Evolutionary conservation across 2,797 vertebrate species (phyloP).

Genomic region (Prunella strophiata): DNA sequence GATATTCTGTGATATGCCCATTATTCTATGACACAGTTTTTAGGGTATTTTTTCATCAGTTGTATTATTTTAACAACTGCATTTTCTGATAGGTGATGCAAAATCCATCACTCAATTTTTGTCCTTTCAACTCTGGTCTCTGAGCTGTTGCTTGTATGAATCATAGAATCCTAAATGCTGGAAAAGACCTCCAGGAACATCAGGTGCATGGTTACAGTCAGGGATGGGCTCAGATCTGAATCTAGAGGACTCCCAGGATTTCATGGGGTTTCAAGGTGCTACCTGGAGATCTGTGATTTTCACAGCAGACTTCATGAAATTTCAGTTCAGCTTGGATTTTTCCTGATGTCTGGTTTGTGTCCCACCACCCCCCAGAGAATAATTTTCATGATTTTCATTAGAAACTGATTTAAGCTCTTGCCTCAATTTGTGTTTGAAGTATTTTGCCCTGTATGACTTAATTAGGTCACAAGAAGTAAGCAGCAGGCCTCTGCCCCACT

Average conservation of each 20-base stretch:
- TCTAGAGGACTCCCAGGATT: neutral
- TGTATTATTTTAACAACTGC: neutral
- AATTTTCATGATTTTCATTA: neutral
- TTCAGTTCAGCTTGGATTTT: neutral
- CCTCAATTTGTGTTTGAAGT: neutral
- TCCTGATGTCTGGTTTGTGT: neutral
- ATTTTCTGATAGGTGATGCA: neutral
- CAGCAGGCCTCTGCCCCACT: conserved; percentile 32
- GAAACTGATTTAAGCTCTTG: neutral
- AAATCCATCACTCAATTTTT: neutral
- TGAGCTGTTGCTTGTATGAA: neutral
- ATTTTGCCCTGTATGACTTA: conserved; percentile 46
- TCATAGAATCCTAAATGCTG: neutral
- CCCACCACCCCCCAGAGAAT: neutral
- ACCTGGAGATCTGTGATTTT: neutral
- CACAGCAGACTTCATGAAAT: neutral
- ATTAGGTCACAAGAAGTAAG: conserved; percentile 45
- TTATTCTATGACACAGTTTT: neutral
- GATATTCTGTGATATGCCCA: neutral
- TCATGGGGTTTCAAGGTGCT: neutral
- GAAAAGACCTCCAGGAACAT: neutral
- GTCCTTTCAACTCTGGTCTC: neutral
- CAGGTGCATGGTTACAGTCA: neutral
- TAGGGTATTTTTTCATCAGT: neutral
- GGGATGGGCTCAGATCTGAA: neutral